These are phyloP conservation scores for Ondatra zibethicus DNA, from an alignment of 2,113 vertebrate genomes.

Conservation along the genomic window DNA sequence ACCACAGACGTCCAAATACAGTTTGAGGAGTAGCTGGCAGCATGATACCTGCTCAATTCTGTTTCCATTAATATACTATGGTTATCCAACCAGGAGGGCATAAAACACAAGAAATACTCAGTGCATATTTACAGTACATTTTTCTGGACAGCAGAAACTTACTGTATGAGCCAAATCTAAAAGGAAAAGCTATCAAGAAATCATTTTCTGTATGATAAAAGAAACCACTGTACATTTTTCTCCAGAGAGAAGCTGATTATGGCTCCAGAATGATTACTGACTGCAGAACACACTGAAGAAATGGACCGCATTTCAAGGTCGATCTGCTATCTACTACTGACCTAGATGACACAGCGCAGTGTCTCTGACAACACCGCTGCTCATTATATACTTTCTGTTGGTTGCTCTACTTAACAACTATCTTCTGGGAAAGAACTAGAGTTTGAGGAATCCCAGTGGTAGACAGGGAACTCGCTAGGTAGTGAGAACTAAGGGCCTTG, in stretches of 20 bases:
- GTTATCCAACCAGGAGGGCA: background rate
- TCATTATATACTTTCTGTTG: background rate
- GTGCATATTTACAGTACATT: background rate
- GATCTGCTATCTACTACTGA: background rate
- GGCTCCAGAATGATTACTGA: background rate
- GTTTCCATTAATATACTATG: background rate
- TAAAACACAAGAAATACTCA: background rate
- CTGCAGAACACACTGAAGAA: background rate
- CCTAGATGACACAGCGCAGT: background rate
- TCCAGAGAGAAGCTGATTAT: background rate
- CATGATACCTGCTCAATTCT: background rate
- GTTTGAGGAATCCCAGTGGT: background rate
- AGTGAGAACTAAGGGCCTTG: background rate
- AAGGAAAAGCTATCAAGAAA: background rate
- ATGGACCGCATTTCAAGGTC: background rate
- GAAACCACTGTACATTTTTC: background rate
- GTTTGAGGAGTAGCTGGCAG: background rate
- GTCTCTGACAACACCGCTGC: background rate
- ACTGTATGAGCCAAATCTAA: background rate
- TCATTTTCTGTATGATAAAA: background rate
- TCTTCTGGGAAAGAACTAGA: background rate
- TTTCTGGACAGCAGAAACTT: background rate
- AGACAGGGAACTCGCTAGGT: background rate
- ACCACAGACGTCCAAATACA: background rate
- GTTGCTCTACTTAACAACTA: background rate